phyloP scores from a whole-genome alignment of 2,113 vertebrate species.

The human region DNA sequence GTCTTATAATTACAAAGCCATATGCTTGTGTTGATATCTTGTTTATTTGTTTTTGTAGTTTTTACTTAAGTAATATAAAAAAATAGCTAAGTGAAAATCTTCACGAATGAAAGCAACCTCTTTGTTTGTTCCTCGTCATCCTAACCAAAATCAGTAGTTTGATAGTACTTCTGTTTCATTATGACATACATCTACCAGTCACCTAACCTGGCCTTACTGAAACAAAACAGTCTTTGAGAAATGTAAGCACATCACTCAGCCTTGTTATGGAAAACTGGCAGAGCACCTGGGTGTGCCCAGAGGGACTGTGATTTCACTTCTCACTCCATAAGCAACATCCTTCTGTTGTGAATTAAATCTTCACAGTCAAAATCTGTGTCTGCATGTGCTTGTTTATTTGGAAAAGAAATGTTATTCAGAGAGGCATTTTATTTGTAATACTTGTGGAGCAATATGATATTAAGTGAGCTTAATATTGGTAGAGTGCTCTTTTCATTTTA shows the following conservation, averaged over 20 bases:
- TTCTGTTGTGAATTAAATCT: slow-evolving; percentile 76
- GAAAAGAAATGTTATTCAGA: not conserved
- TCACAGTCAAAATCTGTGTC: slow-evolving; percentile 51
- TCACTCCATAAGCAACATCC: slow-evolving; percentile 71
- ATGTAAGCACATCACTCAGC: slow-evolving; percentile 47
- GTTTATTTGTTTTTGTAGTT: not conserved
- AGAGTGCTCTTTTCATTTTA: not conserved
- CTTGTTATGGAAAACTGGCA: slow-evolving; percentile 59
- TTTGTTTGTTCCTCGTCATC: not conserved
- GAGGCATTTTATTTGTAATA: slow-evolving; percentile 42
- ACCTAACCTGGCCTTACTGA: slow-evolving; percentile 52
- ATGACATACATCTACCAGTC: slow-evolving; percentile 31
- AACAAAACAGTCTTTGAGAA: slow-evolving; percentile 54
- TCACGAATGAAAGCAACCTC: not conserved
- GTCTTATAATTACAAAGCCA: not conserved
- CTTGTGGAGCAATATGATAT: slow-evolving; percentile 9
- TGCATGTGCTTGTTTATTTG: slow-evolving; percentile 73
- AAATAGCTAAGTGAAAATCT: not conserved
- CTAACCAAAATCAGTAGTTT: not conserved
- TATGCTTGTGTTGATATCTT: not conserved
- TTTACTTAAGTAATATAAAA: not conserved
- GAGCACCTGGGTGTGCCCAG: slow-evolving; percentile 9
- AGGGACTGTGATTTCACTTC: slow-evolving; percentile 64
- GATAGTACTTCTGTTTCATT: not conserved
- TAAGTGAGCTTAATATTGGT: slow-evolving; percentile 48